A percentile compares a stretch with the other conserved stretches of the same genome.
Conservation (phyloP, 2,113 vertebrate genomes). For the Penelope pileata region DNA sequence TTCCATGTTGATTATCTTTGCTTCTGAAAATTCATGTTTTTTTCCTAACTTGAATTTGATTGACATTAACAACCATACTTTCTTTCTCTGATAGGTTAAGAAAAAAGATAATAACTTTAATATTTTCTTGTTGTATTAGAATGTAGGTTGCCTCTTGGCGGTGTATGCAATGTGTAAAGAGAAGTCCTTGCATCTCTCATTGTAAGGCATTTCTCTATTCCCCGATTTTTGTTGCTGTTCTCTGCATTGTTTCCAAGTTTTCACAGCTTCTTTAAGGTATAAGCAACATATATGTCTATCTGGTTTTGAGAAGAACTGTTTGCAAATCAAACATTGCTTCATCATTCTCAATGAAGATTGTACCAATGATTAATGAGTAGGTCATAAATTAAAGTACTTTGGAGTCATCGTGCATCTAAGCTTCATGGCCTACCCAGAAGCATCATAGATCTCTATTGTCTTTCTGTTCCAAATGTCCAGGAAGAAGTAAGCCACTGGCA, state of each 20-base stretch:
- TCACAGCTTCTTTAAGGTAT: not conserved
- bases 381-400: not conserved
- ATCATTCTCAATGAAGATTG: not conserved
- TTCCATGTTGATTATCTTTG: not conserved
- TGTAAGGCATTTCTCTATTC: not conserved
- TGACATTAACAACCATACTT: not conserved
- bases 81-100: not conserved
- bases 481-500: not conserved
- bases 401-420: not conserved
- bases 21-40: not conserved
- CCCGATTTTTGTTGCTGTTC: not conserved
- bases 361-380: not conserved
- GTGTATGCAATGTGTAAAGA: not conserved
- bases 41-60: not conserved
- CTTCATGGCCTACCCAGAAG: not conserved
- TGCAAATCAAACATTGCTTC: not conserved
- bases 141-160: not conserved
- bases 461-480: not conserved
- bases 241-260: not conserved
- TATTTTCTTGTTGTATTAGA: not conserved
- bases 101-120: not conserved
- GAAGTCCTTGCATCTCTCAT: not conserved
- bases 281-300: not conserved
- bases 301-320: not conserved
- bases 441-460: not conserved